Conservation (phyloP, 2,888 invertebrate species). For the Hipparchia semele region DNA sequence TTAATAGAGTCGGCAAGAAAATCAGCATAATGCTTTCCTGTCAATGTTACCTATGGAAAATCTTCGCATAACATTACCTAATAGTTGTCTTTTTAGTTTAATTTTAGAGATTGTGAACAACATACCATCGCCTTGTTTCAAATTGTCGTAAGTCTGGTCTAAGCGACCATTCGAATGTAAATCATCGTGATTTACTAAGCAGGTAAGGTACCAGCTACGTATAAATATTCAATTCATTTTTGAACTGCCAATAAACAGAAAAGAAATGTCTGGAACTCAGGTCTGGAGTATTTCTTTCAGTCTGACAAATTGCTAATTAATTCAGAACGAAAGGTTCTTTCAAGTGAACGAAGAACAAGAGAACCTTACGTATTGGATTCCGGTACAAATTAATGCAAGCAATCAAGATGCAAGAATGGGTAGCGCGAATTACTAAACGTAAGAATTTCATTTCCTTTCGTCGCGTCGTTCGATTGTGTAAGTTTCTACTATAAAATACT, state of each 20-base stretch:
- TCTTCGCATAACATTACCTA: no score
- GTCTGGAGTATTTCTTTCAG: background rate
- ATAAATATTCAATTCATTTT: background rate
- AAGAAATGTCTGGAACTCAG: background rate
- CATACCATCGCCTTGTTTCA: no score
- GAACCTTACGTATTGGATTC: background rate
- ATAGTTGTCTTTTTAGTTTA: no score
- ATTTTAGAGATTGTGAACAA: no score
- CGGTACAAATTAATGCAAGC: conserved; percentile 11
- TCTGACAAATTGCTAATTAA: background rate
- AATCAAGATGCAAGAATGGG: conserved; percentile 11
- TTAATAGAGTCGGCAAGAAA: no score
- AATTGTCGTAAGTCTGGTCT: no score
- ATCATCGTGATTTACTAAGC: no score
- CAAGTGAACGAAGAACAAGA: conserved; percentile 3
- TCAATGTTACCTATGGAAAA: no score
- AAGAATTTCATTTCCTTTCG: conserved; percentile 11
- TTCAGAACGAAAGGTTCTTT: conserved; percentile 1
- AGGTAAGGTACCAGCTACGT: no score
- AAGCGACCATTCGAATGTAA: no score
- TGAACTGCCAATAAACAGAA: background rate
- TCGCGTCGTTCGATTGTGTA: conserved; percentile 9
- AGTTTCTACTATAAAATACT: background rate
- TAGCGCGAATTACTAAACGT: background rate
- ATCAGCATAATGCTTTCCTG: no score